Base-by-base conservation (phyloP, 2,888 invertebrate genomes). In the Lacanobia oleracea region DNA sequence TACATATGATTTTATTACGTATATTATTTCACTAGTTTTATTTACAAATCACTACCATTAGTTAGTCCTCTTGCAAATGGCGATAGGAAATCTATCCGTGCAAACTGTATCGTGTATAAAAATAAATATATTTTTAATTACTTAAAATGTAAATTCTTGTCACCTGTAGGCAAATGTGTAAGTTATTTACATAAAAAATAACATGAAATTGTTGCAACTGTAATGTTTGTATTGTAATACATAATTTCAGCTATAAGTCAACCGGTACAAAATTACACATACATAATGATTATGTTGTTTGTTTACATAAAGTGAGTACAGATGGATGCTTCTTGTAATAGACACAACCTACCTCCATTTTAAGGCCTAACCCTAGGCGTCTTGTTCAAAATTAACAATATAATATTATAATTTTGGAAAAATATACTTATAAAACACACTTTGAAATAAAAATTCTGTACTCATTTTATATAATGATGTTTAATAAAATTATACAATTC, bases 361-460 rank as follows among this genome's bases (percentile, higher is more conserved):
- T 85, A 87, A 85, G 91, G 91, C 91, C 91, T 93, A 91, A 91
- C 66, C 66, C 72, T 76, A 86, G 89, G 88, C 90, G 73, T 66
- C 78, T 81, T 84, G 84, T 82, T 88, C 82, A 81, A 87, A 87
- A 75, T 81, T 85, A 82, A 84, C 84, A 81, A 86, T 77, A 83
- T 73, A 78, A 86, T 84, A 84, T 75, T 84, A 86, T 83, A 89
- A 87, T 88, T 89, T 91, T 90, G 86, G 85, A 89, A 85, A 84
- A 87, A 84, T 86, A 88, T 89, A 89, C 86, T 85, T 84, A 82
- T 86, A 84, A 79, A 83, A 84, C 82, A 79, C 77, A 77, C 75
- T 85, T 85, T 87, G 70, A 81, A 81, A 70, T 75, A 60, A 70
- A 73, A 75, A 76, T 75, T 84, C 90, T 93, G 94, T 93, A 92